A percentile compares a stretch with the other conserved stretches of the same genome.
Evolutionary conservation across 1,140 invertebrate species (phyloP).

Genomic region (Apis florea): DNA sequence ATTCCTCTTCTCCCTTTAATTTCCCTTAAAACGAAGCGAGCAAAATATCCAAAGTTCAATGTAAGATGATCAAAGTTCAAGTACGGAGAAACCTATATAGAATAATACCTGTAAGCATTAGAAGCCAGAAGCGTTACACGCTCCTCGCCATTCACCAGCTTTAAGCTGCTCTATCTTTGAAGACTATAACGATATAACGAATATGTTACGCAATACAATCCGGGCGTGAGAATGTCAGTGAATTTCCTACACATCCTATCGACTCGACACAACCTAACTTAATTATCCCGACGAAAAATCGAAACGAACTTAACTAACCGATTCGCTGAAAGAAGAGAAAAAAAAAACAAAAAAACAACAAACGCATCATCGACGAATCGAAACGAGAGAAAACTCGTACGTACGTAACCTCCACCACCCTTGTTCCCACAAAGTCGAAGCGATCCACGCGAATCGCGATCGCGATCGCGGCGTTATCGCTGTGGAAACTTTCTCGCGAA

Average conservation of each 20-base stretch:
- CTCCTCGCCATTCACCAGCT: not conserved
- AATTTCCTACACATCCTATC: not conserved
- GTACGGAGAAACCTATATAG: not conserved
- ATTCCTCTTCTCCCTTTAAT: too few species aligned
- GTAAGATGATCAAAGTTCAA: slow-evolving; percentile 1
- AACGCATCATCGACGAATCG: too few species aligned
- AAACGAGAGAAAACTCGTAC: too few species aligned
- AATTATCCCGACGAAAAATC: too few species aligned
- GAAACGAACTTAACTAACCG: too few species aligned
- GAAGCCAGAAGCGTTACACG: not conserved
- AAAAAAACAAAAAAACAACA: too few species aligned
- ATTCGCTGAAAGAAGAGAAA: too few species aligned
- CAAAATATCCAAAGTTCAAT: not conserved
- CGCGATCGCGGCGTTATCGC: slow-evolving; percentile 13
- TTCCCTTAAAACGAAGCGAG: not conserved
- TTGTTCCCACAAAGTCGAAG: too few species aligned
- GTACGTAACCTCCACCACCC: too few species aligned
- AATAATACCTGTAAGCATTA: too few species aligned
- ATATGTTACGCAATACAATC: not conserved
- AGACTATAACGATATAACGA: not conserved
- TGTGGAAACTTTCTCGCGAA: slow-evolving; percentile 30
- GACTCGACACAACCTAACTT: not conserved
- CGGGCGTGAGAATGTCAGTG: slow-evolving; percentile 14
- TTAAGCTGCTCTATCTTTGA: not conserved
- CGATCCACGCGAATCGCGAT: not conserved